Base-by-base conservation (phyloP, 2,888 invertebrate genomes). In the Amiota mariae region DNA sequence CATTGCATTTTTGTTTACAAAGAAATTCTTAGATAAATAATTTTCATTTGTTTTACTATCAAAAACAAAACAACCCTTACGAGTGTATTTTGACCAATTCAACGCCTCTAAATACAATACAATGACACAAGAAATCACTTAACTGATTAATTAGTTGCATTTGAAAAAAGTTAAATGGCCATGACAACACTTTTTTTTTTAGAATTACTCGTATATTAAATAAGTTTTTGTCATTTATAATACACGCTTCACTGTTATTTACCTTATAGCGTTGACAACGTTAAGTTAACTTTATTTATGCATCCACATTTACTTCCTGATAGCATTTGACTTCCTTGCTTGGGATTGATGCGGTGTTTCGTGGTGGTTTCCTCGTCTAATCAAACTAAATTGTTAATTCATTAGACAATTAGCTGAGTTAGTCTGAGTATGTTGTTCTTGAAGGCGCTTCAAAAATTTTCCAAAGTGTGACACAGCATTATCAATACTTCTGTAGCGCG, bases 21-120 rank as follows among this genome's bases (percentile, higher is more conserved):
- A 83, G 83, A 83, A 86, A 86, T 85, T 83, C 83, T 85, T 79
- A 85, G 85, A 86, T 76, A 85, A 85, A 85, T 81, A 81, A 80
- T 80, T 85, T 59, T 59, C 6, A 20, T 15, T 59, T 24, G 59
- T 59, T 59, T 24, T 24, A 59, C 18, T n/a, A n/a, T n/a, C 24
- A 24, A 24, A 24, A 0, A 12, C 18, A 12, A 2, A 59, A 59
- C 18, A 59, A 15, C 56, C 18, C n/a, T 56, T 56, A 8, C 36
- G 3, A 36, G 36, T 3, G 24, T 20, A 18, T 59, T 59, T 59
- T 18, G 59, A 59, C n/a, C 18, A 18, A 12, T 20, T 20, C 12
- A 59, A 18, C 10, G 18, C 11, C 11, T 11, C 15, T 10, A 57
- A 57, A 57, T n/a, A 10, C 1, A 4, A 57, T 57, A 15, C 8